Conservation (phyloP, 2,113 vertebrate species). For the Nerophis ophidion region DNA sequence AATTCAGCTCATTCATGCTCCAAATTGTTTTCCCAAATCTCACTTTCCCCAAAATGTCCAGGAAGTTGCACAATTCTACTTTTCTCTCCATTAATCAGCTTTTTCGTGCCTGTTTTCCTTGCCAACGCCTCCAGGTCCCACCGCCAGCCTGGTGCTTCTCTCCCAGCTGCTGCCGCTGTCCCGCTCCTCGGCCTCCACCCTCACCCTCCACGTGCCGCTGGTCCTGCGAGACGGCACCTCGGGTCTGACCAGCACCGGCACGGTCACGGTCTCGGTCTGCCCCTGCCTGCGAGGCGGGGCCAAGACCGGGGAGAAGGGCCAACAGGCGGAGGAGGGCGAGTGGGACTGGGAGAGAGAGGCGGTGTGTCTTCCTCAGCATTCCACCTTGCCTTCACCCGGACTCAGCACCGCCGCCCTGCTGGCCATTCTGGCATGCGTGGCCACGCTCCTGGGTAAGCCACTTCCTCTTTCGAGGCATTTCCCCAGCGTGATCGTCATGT, state of each 20-base stretch:
- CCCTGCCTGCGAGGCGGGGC: constrained; percentile 79
- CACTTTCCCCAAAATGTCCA: no score
- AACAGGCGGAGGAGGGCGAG: constrained; percentile 53
- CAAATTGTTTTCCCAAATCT: no score
- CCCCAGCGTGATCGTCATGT: constrained; percentile 15
- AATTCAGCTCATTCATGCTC: no score
- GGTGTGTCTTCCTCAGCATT: constrained; percentile 73
- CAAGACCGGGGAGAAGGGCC: constrained; percentile 56
- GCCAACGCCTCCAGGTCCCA: constrained; percentile 58
- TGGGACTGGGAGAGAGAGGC: constrained; percentile 70
- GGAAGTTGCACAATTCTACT: no score
- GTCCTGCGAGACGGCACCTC: constrained; percentile 80
- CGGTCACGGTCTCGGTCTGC: constrained; percentile 83
- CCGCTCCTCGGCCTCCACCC: constrained; percentile 53
- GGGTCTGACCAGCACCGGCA: constrained; percentile 78
- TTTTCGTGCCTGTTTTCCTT: neutral
- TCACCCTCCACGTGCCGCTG: constrained; percentile 77
- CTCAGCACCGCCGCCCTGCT: constrained; percentile 85
- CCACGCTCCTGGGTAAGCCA: constrained; percentile 79
- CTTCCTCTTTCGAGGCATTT: neutral
- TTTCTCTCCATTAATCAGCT: no score
- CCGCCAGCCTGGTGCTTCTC: constrained; percentile 69
- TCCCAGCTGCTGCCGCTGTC: constrained; percentile 65
- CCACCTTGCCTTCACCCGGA: constrained; percentile 74
- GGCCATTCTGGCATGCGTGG: constrained; percentile 82